phyloP scores from a whole-genome alignment of 2,888 invertebrate species.

The Sinopyrophorus schimmeli region DNA sequence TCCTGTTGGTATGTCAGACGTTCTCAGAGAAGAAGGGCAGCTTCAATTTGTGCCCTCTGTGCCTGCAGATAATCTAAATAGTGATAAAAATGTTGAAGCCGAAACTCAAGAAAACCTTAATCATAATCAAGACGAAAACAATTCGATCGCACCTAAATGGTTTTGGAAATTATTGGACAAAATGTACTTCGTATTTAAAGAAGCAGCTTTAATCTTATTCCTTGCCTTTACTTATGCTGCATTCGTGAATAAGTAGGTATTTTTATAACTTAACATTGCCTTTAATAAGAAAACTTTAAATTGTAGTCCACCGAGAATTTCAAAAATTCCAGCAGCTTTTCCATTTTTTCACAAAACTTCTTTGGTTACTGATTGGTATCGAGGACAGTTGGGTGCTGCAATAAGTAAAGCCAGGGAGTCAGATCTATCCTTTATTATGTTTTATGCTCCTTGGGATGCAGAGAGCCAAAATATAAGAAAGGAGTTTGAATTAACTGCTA shows the following conservation, averaged over 20 bases:
- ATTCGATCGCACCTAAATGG: too few relatives aligned
- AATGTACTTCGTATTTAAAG: conserved; percentile 67
- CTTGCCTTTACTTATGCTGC: conserved; percentile 71
- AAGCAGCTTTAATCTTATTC: conserved; percentile 66
- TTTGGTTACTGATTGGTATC: conserved; percentile 75
- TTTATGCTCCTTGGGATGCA: conserved; percentile 95
- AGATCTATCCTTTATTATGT: conserved; percentile 87
- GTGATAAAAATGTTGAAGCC: conserved; percentile 25
- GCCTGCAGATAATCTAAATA: conserved; percentile 15
- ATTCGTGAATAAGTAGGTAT: conserved; percentile 70
- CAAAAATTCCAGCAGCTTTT: conserved; percentile 63
- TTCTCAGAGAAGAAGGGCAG: conserved; percentile 24
- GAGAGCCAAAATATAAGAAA: conserved; percentile 74
- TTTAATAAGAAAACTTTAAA: not conserved
- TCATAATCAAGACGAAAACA: not conserved
- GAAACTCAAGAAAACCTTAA: conserved; percentile 6
- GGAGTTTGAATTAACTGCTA: conserved; percentile 77
- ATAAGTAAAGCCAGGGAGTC: conserved; percentile 55
- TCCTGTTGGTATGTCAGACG: conserved; percentile 35
- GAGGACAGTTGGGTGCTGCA: conserved; percentile 72
- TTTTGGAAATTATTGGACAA: conserved; percentile 40
- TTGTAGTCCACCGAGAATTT: conserved; percentile 62
- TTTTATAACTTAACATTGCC: not conserved
- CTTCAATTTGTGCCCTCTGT: conserved; percentile 12
- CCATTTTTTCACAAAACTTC: conserved; percentile 74